These are phyloP conservation scores for Protodeltote pygarga DNA, from an alignment of 2,888 invertebrate species.

Conservation along the genomic window DNA sequence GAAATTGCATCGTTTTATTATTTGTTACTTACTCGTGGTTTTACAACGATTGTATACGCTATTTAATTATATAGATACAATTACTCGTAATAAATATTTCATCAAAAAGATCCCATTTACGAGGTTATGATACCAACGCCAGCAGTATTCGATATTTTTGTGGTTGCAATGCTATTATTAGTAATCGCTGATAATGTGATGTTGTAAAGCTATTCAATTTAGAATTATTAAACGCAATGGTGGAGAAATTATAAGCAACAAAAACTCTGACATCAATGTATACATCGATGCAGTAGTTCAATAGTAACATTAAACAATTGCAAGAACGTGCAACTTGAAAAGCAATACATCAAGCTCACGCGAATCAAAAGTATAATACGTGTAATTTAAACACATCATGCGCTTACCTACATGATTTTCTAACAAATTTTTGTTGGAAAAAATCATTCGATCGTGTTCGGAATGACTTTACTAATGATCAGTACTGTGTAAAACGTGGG, in stretches of 20 bases:
- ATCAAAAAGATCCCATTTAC: conserved; percentile 39
- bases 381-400: conserved; percentile 69
- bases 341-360: conserved; percentile 61
- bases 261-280: conserved; percentile 23
- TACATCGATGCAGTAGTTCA: conserved; percentile 48
- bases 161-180: conserved; percentile 39
- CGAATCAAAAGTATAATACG: conserved; percentile 63
- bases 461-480: conserved; percentile 71
- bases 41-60: conserved; percentile 54
- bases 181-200: conserved; percentile 36
- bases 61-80: conserved; percentile 62
- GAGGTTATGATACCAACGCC: conserved; percentile 12
- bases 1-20: conserved; percentile 70
- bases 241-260: conserved; percentile 28
- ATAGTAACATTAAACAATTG: conserved; percentile 57
- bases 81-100: conserved; percentile 41
- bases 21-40: conserved; percentile 60
- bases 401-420: conserved; percentile 56
- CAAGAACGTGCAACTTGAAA: conserved; percentile 61
- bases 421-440: conserved; percentile 63
- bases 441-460: conserved; percentile 66
- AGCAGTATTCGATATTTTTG: conserved; percentile 31
- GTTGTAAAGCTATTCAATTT: conserved; percentile 37
- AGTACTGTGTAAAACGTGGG: conserved; percentile 71
- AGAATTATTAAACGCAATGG: conserved; percentile 17